Evolutionary conservation across 2,113 vertebrate genomes (phyloP).

Genomic region (Saccopteryx bilineata): DNA sequence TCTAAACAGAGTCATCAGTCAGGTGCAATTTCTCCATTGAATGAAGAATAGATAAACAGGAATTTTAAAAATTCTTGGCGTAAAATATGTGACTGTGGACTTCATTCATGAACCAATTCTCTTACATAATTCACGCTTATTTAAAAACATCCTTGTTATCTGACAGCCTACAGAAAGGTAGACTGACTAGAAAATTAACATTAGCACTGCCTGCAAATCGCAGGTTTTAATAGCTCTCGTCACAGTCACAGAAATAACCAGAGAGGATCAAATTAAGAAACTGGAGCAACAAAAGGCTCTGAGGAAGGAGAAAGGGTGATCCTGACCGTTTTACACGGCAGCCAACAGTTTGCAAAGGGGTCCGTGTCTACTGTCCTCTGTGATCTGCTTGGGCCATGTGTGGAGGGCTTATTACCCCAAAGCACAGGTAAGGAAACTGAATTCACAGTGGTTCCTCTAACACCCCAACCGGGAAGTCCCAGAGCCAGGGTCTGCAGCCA

Average conservation of each 20-base stretch:
- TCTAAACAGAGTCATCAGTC: slow-evolving; percentile 53
- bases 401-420: neutral
- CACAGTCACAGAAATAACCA: slow-evolving; percentile 67
- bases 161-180: slow-evolving; percentile 54
- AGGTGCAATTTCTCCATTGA: neutral
- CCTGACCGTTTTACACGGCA: neutral
- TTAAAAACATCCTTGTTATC: slow-evolving; percentile 57
- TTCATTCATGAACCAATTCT: slow-evolving; percentile 65
- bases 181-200: slow-evolving; percentile 72
- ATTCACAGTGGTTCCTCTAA: neutral
- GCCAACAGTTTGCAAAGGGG: neutral
- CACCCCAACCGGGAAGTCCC: neutral
- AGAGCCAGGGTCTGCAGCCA: neutral
- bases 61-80: slow-evolving; percentile 41
- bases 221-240: slow-evolving; percentile 69
- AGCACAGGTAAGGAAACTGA: neutral
- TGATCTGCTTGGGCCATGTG: neutral
- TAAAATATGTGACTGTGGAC: slow-evolving; percentile 35
- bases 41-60: neutral
- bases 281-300: neutral
- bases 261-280: slow-evolving; percentile 68
- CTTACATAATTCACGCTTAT: slow-evolving; percentile 60
- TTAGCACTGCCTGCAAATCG: slow-evolving; percentile 61
- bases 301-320: neutral
- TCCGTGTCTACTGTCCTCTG: fast-evolving